Percentiles rank a stretch among this genome's conserved stretches.
These are phyloP conservation scores for Limnephilus rhombicus DNA, from an alignment of 2,888 invertebrate genomes.

Conservation along the genomic window DNA sequence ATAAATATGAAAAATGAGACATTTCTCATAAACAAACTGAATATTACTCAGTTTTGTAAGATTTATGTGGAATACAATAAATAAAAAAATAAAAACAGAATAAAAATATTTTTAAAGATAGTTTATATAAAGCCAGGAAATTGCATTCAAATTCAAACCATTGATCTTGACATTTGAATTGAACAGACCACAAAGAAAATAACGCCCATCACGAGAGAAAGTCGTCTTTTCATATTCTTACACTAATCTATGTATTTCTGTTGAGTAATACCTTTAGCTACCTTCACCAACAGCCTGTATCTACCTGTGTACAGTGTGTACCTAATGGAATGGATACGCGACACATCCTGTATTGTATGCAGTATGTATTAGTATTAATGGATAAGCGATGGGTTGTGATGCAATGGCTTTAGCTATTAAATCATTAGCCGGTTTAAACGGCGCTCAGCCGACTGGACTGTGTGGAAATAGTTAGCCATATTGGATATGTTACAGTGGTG, in stretches of 20 bases:
- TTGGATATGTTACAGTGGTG: not conserved
- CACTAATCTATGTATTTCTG: not conserved
- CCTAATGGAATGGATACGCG: not conserved
- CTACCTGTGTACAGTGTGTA: not conserved
- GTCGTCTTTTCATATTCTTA: not conserved
- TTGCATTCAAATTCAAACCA: not conserved
- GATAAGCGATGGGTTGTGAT: not conserved
- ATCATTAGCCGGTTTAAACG: not conserved
- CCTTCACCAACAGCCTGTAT: not conserved
- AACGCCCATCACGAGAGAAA: not conserved
- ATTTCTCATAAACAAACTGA: too few relatives aligned
- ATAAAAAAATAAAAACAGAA: too few relatives aligned
- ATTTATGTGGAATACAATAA: too few relatives aligned
- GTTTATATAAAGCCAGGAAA: not conserved
- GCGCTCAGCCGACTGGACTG: not conserved
- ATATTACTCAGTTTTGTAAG: too few relatives aligned
- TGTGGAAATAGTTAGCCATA: not conserved
- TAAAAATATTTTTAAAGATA: too few relatives aligned
- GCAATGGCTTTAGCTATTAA: not conserved
- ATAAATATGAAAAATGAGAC: too few relatives aligned
- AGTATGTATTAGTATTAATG: not conserved
- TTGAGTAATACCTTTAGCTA: not conserved
- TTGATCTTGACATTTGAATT: not conserved
- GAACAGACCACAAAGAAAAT: not conserved
- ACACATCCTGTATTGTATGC: not conserved